Percentiles rank a stretch among this genome's conserved stretches.
These are phyloP conservation scores for Tenthredo mesomela DNA, from an alignment of 2,888 invertebrate genomes.

Conservation along the genomic window DNA sequence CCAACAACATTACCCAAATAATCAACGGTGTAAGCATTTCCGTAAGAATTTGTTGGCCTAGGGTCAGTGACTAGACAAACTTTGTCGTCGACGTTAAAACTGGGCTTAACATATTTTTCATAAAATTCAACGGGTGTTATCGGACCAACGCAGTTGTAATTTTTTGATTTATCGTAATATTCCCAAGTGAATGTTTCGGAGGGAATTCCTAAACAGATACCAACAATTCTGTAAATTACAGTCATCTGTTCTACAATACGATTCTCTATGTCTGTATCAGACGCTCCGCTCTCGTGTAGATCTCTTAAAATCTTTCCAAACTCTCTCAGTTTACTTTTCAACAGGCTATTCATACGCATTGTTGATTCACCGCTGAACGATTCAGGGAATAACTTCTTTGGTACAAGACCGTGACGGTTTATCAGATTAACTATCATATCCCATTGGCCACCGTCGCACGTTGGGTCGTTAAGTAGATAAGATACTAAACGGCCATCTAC, in stretches of 20 bases:
- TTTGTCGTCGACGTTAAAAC: conserved; percentile 91
- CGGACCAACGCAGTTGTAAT: conserved; percentile 86
- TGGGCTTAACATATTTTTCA: conserved; percentile 86
- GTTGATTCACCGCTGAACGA: conserved; percentile 89
- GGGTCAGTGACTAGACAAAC: conserved; percentile 94
- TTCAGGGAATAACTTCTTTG: conserved; percentile 93
- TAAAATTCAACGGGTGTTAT: conserved; percentile 91
- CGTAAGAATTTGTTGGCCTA: conserved; percentile 88
- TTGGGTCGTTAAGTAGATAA: conserved; percentile 89
- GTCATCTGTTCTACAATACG: conserved; percentile 86
- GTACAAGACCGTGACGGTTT: conserved; percentile 92
- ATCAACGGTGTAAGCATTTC: conserved; percentile 90
- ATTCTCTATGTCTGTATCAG: conserved; percentile 82
- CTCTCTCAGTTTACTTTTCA: conserved; percentile 93
- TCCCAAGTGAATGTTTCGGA: conserved; percentile 90
- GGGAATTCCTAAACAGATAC: conserved; percentile 92
- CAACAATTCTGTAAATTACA: conserved; percentile 89
- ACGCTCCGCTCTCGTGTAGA: conserved; percentile 81
- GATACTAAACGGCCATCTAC: conserved; percentile 90
- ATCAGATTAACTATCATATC: conserved; percentile 94
- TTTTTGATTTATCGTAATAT: conserved; percentile 91
- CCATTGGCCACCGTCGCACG: conserved; percentile 94
- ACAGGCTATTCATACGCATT: conserved; percentile 86
- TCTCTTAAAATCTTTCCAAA: conserved; percentile 87
- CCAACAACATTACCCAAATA: conserved; percentile 94